phyloP scores from a whole-genome alignment of 2,113 vertebrate genomes.

The Todiramphus saurophagus region DNA sequence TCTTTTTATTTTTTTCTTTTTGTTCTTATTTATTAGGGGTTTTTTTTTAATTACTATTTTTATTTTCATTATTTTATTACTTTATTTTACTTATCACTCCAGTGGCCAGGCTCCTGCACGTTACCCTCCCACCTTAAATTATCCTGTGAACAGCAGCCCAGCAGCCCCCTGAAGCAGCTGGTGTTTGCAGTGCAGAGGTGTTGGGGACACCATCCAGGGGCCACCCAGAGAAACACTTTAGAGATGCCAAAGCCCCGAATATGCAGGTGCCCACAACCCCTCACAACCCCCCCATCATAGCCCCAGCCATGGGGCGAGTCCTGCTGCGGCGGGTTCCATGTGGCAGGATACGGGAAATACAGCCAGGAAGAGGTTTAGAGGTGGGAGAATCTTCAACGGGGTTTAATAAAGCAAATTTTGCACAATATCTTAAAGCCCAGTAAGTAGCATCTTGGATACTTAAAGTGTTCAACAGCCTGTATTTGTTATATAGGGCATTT shows the following conservation, averaged over 20 bases:
- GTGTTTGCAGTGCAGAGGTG: not conserved
- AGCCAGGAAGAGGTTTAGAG: not conserved
- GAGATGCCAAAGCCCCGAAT: fast-evolving
- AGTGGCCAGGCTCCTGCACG: fast-evolving
- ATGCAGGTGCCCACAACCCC: not conserved
- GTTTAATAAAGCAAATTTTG: not conserved
- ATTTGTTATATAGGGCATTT: not conserved
- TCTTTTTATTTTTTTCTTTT: not conserved
- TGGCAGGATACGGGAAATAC: not conserved
- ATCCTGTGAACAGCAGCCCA: not conserved
- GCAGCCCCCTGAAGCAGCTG: fast-evolving
- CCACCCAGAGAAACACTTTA: not conserved
- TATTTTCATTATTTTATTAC: not conserved
- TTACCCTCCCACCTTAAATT: not conserved
- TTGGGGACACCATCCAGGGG: not conserved
- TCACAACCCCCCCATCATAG: too few species aligned
- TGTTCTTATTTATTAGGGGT: not conserved
- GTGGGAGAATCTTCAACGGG: not conserved
- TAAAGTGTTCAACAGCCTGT: not conserved
- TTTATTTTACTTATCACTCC: not conserved
- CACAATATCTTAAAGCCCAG: not conserved
- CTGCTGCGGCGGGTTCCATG: not conserved
- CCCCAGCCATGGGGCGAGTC: not conserved
- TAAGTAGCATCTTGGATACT: fast-evolving
- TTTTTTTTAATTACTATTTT: not conserved